phyloP scores from a whole-genome alignment of 64 coral and sea anemone genomes.

The Platygyra sinensis region DNA sequence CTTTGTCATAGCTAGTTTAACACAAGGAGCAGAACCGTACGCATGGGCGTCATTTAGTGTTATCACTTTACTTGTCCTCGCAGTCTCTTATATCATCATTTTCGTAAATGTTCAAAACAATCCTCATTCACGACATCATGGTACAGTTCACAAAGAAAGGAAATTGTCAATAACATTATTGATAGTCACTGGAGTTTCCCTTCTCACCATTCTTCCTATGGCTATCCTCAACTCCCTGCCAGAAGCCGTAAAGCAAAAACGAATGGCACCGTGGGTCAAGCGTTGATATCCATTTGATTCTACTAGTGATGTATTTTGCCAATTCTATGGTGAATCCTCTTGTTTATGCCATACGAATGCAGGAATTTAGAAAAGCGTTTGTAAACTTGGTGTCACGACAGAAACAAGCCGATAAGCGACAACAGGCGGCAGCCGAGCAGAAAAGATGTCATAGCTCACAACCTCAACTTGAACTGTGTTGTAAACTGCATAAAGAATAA shows the following conservation, averaged over 20 bases:
- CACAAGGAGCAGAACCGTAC: background rate
- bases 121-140: background rate
- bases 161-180: conserved; percentile 19
- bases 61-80: background rate
- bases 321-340: background rate
- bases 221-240: background rate
- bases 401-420: too few relatives aligned
- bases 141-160: background rate
- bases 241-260: background rate
- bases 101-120: background rate
- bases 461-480: too few relatives aligned
- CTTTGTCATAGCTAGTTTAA: background rate
- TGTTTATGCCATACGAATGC: background rate
- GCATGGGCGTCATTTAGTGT: background rate
- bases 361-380: background rate
- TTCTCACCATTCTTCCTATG: background rate
- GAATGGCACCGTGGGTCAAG: background rate
- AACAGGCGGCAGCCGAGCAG: too few relatives aligned
- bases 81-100: background rate
- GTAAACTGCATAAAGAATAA: too few relatives aligned
- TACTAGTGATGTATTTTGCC: background rate
- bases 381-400: too few relatives aligned
- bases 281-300: background rate
- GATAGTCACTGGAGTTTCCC: background rate
- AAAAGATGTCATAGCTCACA: too few relatives aligned